These are phyloP conservation scores for Capreolus pygargus DNA, from an alignment of 2,113 vertebrate genomes.

Conservation along the genomic window DNA sequence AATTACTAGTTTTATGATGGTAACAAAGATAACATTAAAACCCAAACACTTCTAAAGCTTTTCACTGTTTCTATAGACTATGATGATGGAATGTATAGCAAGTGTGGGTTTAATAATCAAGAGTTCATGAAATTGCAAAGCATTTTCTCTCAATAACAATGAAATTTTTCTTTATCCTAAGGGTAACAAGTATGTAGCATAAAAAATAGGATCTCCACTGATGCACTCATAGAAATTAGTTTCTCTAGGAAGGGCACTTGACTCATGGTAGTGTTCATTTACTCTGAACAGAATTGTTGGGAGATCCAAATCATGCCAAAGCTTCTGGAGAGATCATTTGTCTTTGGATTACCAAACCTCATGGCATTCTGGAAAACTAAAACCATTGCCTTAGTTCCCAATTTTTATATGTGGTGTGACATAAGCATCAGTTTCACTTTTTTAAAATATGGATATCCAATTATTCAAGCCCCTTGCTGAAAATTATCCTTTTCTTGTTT, in stretches of 20 bases:
- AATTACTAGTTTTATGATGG: constrained; percentile 40
- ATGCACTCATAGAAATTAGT: neutral
- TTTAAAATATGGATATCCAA: neutral
- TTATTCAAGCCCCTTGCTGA: neutral
- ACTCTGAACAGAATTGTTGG: neutral
- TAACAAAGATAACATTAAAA: constrained; percentile 40
- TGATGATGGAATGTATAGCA: neutral
- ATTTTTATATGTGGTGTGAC: neutral
- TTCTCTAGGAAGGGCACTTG: neutral
- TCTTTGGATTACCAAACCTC: neutral
- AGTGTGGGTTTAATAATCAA: constrained; percentile 27
- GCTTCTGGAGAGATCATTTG: neutral
- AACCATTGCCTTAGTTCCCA: neutral
- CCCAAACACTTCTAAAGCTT: neutral
- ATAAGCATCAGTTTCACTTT: neutral
- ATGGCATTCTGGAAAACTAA: neutral
- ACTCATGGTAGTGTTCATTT: neutral
- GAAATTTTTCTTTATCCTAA: constrained; percentile 12
- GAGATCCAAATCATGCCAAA: neutral
- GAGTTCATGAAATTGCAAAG: constrained; percentile 2
- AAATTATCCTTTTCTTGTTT: neutral
- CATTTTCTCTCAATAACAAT: neutral
- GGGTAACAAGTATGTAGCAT: neutral
- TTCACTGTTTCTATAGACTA: neutral
- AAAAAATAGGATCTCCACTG: neutral